Conservation (phyloP, 2,888 invertebrate genomes). For the Agrilus mali region DNA sequence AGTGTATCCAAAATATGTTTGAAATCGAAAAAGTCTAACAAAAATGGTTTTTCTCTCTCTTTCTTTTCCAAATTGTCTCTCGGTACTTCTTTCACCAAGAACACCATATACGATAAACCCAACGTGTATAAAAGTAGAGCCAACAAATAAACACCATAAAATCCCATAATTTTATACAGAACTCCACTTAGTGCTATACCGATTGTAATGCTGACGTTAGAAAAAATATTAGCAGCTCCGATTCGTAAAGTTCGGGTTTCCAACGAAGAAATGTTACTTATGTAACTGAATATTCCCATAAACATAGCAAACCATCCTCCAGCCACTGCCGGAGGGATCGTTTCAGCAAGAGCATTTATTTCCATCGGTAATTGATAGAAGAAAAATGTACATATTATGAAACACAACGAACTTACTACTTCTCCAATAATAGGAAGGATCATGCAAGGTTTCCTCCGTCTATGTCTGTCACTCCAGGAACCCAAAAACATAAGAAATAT, state of each 20-base stretch:
- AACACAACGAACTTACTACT: conserved; percentile 36
- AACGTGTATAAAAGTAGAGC: conserved; percentile 33
- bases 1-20: conserved; percentile 39
- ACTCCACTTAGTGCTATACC: conserved; percentile 39
- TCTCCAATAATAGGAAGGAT: conserved; percentile 43
- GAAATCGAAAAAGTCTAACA: conserved; percentile 31
- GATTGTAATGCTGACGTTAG: conserved; percentile 38
- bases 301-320: conserved; percentile 44
- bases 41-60: conserved; percentile 10
- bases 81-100: conserved; percentile 33
- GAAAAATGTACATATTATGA: conserved; percentile 40
- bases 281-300: conserved; percentile 46
- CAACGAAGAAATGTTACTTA: conserved; percentile 43
- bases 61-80: conserved; percentile 30
- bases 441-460: conserved; percentile 44
- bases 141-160: conserved; percentile 40
- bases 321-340: conserved; percentile 39
- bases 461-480: conserved; percentile 47
- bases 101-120: conserved; percentile 37
- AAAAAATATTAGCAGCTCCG: conserved; percentile 42
- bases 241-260: conserved; percentile 45
- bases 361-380: conserved; percentile 42
- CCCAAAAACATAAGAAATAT: conserved; percentile 43
- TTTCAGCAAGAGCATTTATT: conserved; percentile 39
- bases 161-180: conserved; percentile 34